Conservation (phyloP, 2,113 vertebrate species). For the Oreochromis tanganicae region DNA sequence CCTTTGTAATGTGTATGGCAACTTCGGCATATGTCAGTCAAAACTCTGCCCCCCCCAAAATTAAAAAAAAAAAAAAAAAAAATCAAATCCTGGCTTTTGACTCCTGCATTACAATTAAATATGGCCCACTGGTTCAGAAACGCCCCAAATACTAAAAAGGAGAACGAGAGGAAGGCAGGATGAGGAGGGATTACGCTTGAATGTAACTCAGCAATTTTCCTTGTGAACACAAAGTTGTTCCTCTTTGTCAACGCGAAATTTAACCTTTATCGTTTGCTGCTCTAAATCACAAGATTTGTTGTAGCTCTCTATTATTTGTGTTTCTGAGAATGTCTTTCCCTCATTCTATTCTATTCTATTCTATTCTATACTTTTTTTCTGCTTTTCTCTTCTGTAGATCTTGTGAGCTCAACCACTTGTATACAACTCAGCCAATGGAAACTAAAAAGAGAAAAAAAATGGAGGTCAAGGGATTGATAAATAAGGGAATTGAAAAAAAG, state of each 20-base stretch:
- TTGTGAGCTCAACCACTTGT: slow-evolving; percentile 71
- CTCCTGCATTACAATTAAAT: background rate
- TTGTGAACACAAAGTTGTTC: background rate
- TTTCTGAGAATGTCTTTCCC: background rate
- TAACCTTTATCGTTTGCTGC: slow-evolving; percentile 7
- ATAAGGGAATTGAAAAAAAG: slow-evolving; percentile 67
- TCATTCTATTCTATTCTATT: background rate
- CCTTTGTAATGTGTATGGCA: background rate
- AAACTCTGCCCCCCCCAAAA: background rate
- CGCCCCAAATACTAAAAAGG: background rate
- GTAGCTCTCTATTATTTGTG: slow-evolving; percentile 13
- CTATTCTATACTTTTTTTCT: background rate
- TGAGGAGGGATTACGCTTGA: slow-evolving; percentile 37
- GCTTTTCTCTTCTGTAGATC: slow-evolving; percentile 23
- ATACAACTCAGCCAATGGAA: slow-evolving; percentile 74
- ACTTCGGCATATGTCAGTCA: background rate
- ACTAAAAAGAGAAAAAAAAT: slow-evolving; percentile 25
- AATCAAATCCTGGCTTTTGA: background rate
- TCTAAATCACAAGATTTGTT: slow-evolving; percentile 24
- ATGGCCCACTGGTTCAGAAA: background rate
- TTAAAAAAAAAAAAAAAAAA: background rate
- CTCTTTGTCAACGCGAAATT: background rate
- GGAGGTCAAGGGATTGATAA: slow-evolving; percentile 57
- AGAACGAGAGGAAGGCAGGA: background rate
- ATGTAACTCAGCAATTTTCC: slow-evolving; percentile 38